These are phyloP conservation scores for Mus pahari DNA, from an alignment of 2,113 vertebrate genomes.

Conservation along the genomic window DNA sequence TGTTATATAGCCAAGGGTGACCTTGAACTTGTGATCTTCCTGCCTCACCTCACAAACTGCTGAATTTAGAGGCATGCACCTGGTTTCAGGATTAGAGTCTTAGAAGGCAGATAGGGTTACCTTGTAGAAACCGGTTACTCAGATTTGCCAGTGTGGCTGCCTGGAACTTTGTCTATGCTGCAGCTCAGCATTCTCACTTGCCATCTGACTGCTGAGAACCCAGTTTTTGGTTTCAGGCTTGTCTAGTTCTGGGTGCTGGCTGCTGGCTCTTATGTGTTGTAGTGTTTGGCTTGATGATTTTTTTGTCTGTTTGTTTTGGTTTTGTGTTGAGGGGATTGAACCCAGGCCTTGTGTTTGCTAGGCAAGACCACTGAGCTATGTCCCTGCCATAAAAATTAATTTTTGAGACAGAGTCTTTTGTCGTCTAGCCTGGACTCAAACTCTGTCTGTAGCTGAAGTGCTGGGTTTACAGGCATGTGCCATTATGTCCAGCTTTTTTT, in stretches of 20 bases:
- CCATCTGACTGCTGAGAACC: not conserved
- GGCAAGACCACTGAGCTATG: not conserved
- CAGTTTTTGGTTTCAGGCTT: not conserved
- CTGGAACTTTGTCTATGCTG: not conserved
- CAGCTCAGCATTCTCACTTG: not conserved
- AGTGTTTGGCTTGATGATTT: constrained; percentile 35
- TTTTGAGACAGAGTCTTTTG: not conserved
- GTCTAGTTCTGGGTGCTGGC: not conserved
- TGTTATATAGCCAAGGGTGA: too few species aligned
- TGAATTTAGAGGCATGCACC: not conserved
- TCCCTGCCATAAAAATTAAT: not conserved
- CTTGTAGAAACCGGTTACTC: not conserved
- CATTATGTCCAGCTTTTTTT: not conserved
- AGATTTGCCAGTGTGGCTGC: not conserved
- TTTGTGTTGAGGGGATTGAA: not conserved
- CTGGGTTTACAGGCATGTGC: not conserved
- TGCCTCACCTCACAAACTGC: not conserved
- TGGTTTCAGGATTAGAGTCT: not conserved
- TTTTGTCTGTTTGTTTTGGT: not conserved
- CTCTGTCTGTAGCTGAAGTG: not conserved
- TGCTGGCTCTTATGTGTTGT: not conserved
- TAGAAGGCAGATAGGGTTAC: not conserved
- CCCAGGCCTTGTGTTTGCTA: not conserved
- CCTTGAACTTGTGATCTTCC: not conserved
- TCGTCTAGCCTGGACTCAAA: not conserved